Percentiles rank a stretch among this genome's conserved stretches.
Conservation (phyloP, 2,888 invertebrate genomes). For the Caenorhabditis zanzibari region DNA sequence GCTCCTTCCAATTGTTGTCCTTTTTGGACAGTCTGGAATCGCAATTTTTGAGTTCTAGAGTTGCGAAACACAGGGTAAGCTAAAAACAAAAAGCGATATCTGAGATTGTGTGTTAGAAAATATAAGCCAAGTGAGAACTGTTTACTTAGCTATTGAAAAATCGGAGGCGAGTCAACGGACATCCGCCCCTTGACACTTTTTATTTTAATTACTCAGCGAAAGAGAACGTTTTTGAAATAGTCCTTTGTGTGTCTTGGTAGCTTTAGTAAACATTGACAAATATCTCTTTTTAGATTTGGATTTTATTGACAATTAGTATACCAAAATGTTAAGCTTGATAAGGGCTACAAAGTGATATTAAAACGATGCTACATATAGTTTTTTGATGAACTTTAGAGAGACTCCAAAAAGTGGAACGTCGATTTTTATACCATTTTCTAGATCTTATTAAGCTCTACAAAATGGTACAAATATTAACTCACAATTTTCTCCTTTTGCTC, state of each 20-base stretch:
- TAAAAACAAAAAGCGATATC: not conserved
- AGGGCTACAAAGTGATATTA: no score
- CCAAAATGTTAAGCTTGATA: no score
- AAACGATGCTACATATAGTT: no score
- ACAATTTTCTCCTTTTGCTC: constrained; percentile 56
- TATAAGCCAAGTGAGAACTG: not conserved
- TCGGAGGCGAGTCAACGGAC: constrained; percentile 6
- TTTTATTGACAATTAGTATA: no score
- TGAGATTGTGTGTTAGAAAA: not conserved
- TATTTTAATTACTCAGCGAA: constrained; percentile 15
- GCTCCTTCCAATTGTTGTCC: constrained; percentile 74
- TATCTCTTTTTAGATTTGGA: no score
- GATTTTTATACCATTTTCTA: no score
- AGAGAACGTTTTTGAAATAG: constrained; percentile 3
- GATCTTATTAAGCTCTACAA: no score
- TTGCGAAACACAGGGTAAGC: no score
- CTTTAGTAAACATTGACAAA: not conserved
- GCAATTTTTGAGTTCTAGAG: no score
- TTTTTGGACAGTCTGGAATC: constrained; percentile 61
- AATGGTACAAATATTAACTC: no score
- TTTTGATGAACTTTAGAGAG: no score
- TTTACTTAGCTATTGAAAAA: constrained; percentile 54
- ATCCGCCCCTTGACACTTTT: constrained; percentile 53
- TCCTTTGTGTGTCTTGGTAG: constrained; percentile 5
- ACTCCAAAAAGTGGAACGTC: no score